These are phyloP conservation scores for Nemoura dubitans DNA, from an alignment of 2,888 invertebrate genomes.

Conservation along the genomic window DNA sequence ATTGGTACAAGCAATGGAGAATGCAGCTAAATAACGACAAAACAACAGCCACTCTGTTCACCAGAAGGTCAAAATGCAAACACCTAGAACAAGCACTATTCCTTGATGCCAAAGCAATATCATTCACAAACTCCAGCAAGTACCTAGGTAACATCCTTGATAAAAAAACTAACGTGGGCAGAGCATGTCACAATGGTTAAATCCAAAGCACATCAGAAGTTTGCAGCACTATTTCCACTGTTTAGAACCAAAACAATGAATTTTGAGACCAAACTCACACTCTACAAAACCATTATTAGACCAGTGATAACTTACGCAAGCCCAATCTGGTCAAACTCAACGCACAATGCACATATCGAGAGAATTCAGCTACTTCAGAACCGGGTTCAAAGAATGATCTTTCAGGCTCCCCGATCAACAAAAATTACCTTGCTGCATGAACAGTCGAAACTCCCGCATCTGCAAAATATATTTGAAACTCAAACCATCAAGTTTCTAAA, in stretches of 20 bases:
- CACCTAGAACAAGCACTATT: not conserved
- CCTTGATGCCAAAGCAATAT: not conserved
- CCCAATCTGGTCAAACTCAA: constrained; percentile 3
- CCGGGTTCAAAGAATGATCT: no score
- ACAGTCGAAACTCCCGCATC: no score
- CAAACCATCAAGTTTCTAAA: no score
- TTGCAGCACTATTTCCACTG: not conserved
- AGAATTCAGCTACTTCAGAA: no score
- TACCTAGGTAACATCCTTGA: constrained; percentile 7
- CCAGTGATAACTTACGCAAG: constrained; percentile 28
- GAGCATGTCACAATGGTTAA: not conserved
- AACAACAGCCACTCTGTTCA: constrained; percentile 14
- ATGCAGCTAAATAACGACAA: constrained; percentile 27
- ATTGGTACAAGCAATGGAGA: constrained; percentile 31
- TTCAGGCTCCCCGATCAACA: no score
- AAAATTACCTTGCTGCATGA: no score
- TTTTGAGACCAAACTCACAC: not conserved
- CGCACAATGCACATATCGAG: no score
- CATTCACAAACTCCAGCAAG: not conserved
- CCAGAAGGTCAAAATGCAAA: not conserved
- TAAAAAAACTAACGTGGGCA: not conserved
- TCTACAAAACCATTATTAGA: not conserved
- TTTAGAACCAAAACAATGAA: not conserved
- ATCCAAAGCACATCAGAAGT: not conserved
- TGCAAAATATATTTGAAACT: no score